These are phyloP conservation scores for Ichneumoninae sp. DNA, from an alignment of 2,888 invertebrate genomes.

Conservation along the genomic window DNA sequence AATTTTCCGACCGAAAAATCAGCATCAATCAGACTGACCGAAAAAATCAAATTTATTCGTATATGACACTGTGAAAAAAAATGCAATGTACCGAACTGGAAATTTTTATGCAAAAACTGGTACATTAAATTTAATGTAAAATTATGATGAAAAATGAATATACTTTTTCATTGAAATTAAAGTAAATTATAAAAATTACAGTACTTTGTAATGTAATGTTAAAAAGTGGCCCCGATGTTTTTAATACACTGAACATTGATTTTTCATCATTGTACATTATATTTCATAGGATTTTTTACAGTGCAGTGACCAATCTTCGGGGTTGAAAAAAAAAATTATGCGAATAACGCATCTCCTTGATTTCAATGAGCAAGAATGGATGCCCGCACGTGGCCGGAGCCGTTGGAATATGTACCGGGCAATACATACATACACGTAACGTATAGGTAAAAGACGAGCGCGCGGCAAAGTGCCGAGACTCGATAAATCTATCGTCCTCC, in stretches of 20 bases:
- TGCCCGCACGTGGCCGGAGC: slow-evolving; percentile 60
- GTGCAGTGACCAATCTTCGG: slow-evolving; percentile 16
- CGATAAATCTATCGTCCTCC: slow-evolving; percentile 80
- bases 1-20: too few relatives aligned
- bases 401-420: slow-evolving; percentile 33
- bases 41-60: background rate
- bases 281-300: background rate
- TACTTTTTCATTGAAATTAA: too few relatives aligned
- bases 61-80: background rate
- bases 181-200: too few relatives aligned
- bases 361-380: slow-evolving; percentile 64
- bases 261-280: too few relatives aligned
- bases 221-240: too few relatives aligned
- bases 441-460: slow-evolving; percentile 62
- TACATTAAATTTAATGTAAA: background rate
- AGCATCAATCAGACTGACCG: background rate
- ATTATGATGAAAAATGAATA: too few relatives aligned
- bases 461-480: slow-evolving; percentile 79
- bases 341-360: slow-evolving; percentile 50
- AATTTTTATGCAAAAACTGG: background rate
- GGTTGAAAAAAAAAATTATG: slow-evolving; percentile 20
- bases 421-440: slow-evolving; percentile 44
- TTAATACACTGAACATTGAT: too few relatives aligned
- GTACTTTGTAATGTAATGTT: too few relatives aligned
- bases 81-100: background rate